Base-by-base conservation (phyloP, 2,113 vertebrate genomes). In the Vidua macroura region DNA sequence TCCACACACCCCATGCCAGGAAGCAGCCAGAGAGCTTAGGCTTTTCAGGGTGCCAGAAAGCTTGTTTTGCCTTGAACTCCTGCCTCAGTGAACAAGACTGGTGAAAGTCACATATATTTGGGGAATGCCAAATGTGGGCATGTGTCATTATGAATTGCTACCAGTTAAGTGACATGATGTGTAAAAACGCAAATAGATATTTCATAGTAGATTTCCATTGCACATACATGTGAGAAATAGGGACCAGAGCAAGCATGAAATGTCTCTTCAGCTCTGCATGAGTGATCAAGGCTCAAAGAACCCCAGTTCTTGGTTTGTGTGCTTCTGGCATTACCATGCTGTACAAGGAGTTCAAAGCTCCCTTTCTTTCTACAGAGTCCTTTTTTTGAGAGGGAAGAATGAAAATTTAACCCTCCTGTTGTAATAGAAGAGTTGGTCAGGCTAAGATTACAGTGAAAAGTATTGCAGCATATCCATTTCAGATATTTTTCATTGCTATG, bases 1-100 rank as follows among this genome's bases (percentile, higher is more conserved):
- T 74, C 39, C 31, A 17, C 14, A 16, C 4, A 1, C 25, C 35
- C 30, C 0, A 0, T n/a, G 62, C 22, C 0, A 0, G 20, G 28
- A 55, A 91, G 81, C 56, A 86, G 74, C 15, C 2, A 0, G 43
- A 48, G 22, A 77, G 48, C 48, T 30, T 11, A 6, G 28, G 52
- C 44, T 75, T 82, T 79, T 49, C 28, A 64, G 41, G 5, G 13
- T 86, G 52, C 69, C 55, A 75, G 37, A 11, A 64, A 82, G 4
- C 48, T 60, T 64, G 23, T 68, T 78, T 53, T 86, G 41, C 73
- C 56, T 68, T 78, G 22, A 78, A 19, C 30, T 86, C 44, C 44
- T 72, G 51, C n/a, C 18, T 64, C n/a, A 13, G 25, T 22, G 48
- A 93, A 5, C 31, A 49, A 39, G 39, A 31, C 44, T 55, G 43